Conservation (phyloP, 1,140 invertebrate species). For the Arion vulgaris region DNA sequence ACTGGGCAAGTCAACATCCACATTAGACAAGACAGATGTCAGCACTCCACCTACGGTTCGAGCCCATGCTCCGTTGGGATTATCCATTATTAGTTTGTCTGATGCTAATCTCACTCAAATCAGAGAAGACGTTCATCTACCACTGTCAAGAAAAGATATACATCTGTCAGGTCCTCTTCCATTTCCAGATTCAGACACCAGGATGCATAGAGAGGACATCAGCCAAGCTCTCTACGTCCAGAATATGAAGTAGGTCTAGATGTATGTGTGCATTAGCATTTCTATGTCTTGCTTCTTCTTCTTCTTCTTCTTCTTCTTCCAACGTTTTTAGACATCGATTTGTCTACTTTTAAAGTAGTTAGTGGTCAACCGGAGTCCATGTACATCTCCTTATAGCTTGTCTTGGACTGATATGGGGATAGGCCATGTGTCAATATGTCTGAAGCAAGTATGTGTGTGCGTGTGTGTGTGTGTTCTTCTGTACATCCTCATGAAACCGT, state of each 20-base stretch:
- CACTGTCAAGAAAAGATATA: slow-evolving; percentile 95
- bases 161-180: slow-evolving; percentile 74
- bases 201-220: slow-evolving; percentile 34
- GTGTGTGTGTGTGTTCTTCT: too few species aligned
- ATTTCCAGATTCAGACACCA: slow-evolving; percentile 82
- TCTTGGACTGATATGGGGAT: too few species aligned
- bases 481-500: too few species aligned
- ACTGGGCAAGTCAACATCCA: background rate
- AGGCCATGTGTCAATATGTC: too few species aligned
- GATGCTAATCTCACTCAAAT: slow-evolving; percentile 44
- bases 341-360: too few species aligned
- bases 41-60: background rate
- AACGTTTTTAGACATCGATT: too few species aligned
- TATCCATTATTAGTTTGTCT: slow-evolving; percentile 42
- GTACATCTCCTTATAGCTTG: too few species aligned
- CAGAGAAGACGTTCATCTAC: slow-evolving; percentile 80
- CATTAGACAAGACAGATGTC: background rate
- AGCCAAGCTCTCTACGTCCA: slow-evolving; percentile 79
- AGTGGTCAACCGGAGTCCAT: too few species aligned
- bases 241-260: slow-evolving; percentile 39
- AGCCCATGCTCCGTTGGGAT: slow-evolving; percentile 23
- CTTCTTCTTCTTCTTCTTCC: too few species aligned
- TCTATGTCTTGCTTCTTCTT: too few species aligned
- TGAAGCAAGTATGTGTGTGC: too few species aligned
- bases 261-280: too few species aligned